Evolutionary conservation across 2,888 invertebrate species (phyloP).

Genomic region (Cheiracanthium punctorium): DNA sequence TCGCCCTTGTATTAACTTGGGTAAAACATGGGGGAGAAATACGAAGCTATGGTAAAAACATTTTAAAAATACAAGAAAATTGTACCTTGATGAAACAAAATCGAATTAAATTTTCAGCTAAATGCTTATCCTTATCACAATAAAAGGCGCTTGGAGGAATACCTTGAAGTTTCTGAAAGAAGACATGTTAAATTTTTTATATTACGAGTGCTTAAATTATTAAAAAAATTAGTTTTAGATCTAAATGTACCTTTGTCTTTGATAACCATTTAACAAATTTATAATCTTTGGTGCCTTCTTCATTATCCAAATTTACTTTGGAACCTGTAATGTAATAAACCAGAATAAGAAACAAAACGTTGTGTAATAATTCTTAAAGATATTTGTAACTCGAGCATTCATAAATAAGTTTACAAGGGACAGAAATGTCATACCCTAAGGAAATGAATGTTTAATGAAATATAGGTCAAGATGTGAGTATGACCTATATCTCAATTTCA

Average conservation of each 20-base stretch:
- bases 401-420: background rate
- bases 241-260: slow-evolving; percentile 80
- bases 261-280: slow-evolving; percentile 97
- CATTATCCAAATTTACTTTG: slow-evolving; percentile 82
- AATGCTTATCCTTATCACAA: slow-evolving; percentile 83
- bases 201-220: background rate
- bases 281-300: slow-evolving; percentile 85
- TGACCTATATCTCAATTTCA: too few relatives aligned
- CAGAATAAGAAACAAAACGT: too few relatives aligned
- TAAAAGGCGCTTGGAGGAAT: slow-evolving; percentile 98
- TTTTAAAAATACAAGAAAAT: slow-evolving; percentile 57
- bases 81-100: slow-evolving; percentile 96
- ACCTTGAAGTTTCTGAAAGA: slow-evolving; percentile 86
- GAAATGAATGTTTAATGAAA: too few relatives aligned
- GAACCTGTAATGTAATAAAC: slow-evolving; percentile 78
- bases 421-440: too few relatives aligned
- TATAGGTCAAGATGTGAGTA: too few relatives aligned
- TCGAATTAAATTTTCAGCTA: slow-evolving; percentile 90
- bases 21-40: too few relatives aligned
- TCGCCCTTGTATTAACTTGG: too few relatives aligned
- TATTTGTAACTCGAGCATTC: too few relatives aligned
- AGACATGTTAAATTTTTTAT: background rate
- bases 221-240: background rate
- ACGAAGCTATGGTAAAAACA: too few relatives aligned
- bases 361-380: too few relatives aligned